These are phyloP conservation scores for Pterois miles DNA, from an alignment of 2,797 vertebrate species.

Conservation along the genomic window DNA sequence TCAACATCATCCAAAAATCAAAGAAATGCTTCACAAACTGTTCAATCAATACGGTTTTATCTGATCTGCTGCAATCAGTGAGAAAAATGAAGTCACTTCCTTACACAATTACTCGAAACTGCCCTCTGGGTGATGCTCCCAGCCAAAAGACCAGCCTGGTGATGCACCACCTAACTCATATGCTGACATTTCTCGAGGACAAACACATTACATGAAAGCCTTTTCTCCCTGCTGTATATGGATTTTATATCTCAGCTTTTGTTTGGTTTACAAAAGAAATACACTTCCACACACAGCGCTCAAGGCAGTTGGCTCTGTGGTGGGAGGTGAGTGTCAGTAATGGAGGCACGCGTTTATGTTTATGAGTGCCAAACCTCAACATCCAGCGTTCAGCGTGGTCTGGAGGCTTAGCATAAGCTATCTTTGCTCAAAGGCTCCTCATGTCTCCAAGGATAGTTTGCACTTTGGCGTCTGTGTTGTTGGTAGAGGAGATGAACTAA, in stretches of 20 bases:
- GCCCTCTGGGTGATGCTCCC: not conserved
- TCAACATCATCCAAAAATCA: not conserved
- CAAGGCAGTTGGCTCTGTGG: not conserved
- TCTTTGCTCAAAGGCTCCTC: conserved; percentile 34
- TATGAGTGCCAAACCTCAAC: conserved; percentile 28
- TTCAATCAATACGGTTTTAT: not conserved
- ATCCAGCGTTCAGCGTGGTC: conserved; percentile 15
- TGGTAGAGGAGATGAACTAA: not conserved
- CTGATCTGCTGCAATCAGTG: not conserved
- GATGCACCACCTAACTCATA: not conserved
- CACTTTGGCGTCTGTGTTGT: conserved; percentile 1
- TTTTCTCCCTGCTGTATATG: not conserved
- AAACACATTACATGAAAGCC: not conserved
- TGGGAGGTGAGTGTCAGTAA: conserved; percentile 3
- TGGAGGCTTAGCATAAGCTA: conserved; percentile 38
- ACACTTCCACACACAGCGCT: too few relatives aligned
- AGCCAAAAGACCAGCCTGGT: not conserved
- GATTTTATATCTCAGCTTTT: conserved; percentile 13
- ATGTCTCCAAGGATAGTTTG: conserved; percentile 20
- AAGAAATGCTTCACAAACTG: not conserved
- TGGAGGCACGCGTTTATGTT: conserved; percentile 16
- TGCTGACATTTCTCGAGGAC: not conserved
- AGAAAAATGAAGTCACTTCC: not conserved
- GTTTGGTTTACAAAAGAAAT: conserved; percentile 24
- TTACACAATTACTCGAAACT: not conserved